Evolutionary conservation across 1,140 invertebrate species (phyloP), one percentile per base, ranked within the genome.

Genomic region (Coboldia fuscipes): DNA sequence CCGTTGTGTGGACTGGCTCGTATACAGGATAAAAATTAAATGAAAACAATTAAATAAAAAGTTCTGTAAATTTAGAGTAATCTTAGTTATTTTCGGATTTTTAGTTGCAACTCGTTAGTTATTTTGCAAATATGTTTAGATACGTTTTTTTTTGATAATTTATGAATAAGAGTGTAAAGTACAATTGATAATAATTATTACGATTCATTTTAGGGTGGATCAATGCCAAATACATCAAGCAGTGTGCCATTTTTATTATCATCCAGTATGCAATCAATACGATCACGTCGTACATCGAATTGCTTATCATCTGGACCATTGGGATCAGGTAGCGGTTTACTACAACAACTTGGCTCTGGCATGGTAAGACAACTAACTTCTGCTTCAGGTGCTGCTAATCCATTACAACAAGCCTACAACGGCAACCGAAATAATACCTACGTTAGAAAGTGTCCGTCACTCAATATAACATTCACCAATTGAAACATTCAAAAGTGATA

Each of bases 151-250:
- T n/a, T n/a, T n/a, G n/a, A n/a, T n/a, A n/a, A n/a, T n/a, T n/a
- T n/a, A n/a, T n/a, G n/a, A n/a, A 24, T 7, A 24, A 24, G 22
- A 6, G 7, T 24, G 15, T 30, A n/a, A 30, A 16, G 3, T 14
- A 35, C 24, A 13, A 19, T 33, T 22, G 12, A 10, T 33, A n/a
- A n/a, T n/a, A n/a, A n/a, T n/a, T n/a, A n/a, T n/a, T n/a, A n/a
- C n/a, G n/a, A n/a, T n/a, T n/a, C n/a, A n/a, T n/a, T n/a, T n/a
- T n/a, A 84, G 78, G 75, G 76, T 45, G 75, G 76, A 40, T 79
- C 75, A 33, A 78, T 85, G 74, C 80, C 81, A 42, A 83, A 81
- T 50, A 83, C 80, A 18, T 83, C 78, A 46, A 81, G 75, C 46
- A 84, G 79, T 50, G 78, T 83, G 19, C 79, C 80, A 13, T 81